Base-by-base conservation (phyloP, 2,888 invertebrate genomes). In the Thyatira batis region DNA sequence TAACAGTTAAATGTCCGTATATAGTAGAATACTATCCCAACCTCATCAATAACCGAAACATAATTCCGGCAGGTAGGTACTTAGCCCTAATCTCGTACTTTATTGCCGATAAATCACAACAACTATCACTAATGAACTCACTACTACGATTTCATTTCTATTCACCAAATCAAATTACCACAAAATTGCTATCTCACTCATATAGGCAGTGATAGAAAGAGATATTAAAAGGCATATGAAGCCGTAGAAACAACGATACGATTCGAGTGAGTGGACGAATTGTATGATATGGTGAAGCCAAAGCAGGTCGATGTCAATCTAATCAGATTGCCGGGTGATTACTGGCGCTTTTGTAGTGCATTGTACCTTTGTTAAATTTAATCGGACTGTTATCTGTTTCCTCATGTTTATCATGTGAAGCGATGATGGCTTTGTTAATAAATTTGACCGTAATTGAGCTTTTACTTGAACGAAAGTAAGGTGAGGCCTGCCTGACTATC, bases 271-370 rank as follows among this genome's bases (percentile, higher is more conserved):
- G 28, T 28, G 27, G 27, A 48, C 48, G 20, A 28, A 48, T 17
- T 39, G 39, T 39, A 39, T 28, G 48, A 48, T 48, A 45, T 39
- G 39, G 8, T 8, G 69, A 71, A 69, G 65, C 69, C 69, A 53
- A 55, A 71, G 57, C 58, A 70, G 57, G 68, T 50, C 53, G 53
- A 52, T 50, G 65, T 53, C 66, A 71, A 69, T 69, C 71, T 71
- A 69, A 69, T 71, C 67, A 71, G 11, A 48, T 17, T 28, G 48
- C 17, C 48, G 27, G 9, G 27, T 48, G 48, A 13, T 9, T 20
- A 11, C 27, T 48, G 48, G 27, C 28, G 48, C 48, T 27, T 46
- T 17, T 48, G 48, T 48, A 20, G 6, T 48, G 27, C 20, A 20
- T 27, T 48, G 28, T 48, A 39, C 39, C 39, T 6, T 17, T 46